These are phyloP conservation scores for Orientallactaga sibirica DNA, from an alignment of 2,797 vertebrate species.

Conservation along the genomic window DNA sequence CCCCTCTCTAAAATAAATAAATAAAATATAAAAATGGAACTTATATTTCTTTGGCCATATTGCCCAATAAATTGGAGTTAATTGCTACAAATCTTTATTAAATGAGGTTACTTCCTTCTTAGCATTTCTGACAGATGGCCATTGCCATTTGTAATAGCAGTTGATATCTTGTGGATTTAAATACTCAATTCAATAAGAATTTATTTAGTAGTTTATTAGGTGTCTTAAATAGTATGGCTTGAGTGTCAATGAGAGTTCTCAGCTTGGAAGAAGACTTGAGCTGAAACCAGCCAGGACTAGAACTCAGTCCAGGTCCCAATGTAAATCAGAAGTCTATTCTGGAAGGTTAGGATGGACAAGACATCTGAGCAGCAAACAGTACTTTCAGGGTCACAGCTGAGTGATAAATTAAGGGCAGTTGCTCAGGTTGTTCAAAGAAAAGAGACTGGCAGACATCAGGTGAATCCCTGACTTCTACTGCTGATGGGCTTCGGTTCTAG, in stretches of 20 bases:
- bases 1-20: background rate
- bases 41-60: constrained; percentile 65
- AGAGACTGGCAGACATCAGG: constrained; percentile 4
- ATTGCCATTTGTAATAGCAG: constrained; percentile 66
- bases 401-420: constrained; percentile 7
- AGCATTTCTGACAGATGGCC: constrained; percentile 72
- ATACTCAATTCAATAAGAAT: constrained; percentile 72
- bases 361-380: background rate
- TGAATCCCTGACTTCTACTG: constrained; percentile 22
- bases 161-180: constrained; percentile 73
- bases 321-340: constrained; percentile 7
- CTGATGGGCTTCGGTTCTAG: constrained; percentile 47
- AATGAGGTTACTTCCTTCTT: constrained; percentile 69
- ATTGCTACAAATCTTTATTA: constrained; percentile 56
- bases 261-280: constrained; percentile 18
- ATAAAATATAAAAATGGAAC: constrained; percentile 22
- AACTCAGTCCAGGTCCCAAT: background rate
- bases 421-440: constrained; percentile 29
- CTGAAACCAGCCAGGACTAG: background rate
- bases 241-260: constrained; percentile 44
- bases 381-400: constrained; percentile 9
- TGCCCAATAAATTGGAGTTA: constrained; percentile 55
- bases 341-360: constrained; percentile 1
- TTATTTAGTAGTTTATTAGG: constrained; percentile 63
- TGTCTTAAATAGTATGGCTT: constrained; percentile 43